Percentiles rank a stretch among this genome's conserved stretches.
These are phyloP conservation scores for Taenioides sp. DNA, from an alignment of 2,797 vertebrate genomes.

Conservation along the genomic window DNA sequence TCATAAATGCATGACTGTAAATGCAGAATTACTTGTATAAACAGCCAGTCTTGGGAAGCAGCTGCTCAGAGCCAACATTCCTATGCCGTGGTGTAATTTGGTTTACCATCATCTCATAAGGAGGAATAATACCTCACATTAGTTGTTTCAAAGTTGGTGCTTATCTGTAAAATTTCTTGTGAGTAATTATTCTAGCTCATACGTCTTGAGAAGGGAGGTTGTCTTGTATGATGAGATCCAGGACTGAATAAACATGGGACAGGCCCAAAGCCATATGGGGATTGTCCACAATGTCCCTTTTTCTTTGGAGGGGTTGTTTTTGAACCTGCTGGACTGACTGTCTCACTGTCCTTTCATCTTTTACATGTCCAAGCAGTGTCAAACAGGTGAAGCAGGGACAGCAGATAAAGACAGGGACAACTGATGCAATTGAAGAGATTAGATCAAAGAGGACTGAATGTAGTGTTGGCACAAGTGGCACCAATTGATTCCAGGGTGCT, in stretches of 20 bases:
- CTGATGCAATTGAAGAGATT: conserved; percentile 23
- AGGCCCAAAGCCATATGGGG: conserved; percentile 71
- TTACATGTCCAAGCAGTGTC: conserved; percentile 41
- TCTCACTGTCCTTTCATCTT: conserved; percentile 70
- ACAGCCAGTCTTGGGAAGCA: conserved; percentile 8
- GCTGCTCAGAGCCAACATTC: conserved; percentile 32
- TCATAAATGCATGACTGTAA: conserved; percentile 33
- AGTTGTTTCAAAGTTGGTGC: conserved; percentile 25
- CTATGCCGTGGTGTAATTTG: conserved; percentile 21
- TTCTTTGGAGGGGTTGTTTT: conserved; percentile 73
- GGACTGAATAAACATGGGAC: conserved; percentile 69
- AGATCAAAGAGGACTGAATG: conserved; percentile 49
- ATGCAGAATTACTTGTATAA: conserved; percentile 22
- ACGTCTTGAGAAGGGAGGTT: conserved; percentile 28
- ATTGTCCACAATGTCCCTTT: conserved; percentile 67
- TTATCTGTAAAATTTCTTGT: conserved; percentile 33
- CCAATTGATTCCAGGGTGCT: conserved; percentile 10
- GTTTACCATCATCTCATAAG: conserved; percentile 22
- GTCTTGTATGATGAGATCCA: conserved; percentile 53
- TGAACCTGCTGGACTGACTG: conserved; percentile 69
- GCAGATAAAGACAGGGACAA: conserved; percentile 34
- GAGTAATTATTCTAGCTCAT: conserved; percentile 38
- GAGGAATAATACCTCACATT: conserved; percentile 28
- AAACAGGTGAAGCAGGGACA: conserved; percentile 69
- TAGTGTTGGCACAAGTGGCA: conserved; percentile 15